Percentiles rank a stretch among this genome's conserved stretches.
phyloP scores from a whole-genome alignment of 2,888 invertebrate genomes.

The Cryptophagus acutangulus region DNA sequence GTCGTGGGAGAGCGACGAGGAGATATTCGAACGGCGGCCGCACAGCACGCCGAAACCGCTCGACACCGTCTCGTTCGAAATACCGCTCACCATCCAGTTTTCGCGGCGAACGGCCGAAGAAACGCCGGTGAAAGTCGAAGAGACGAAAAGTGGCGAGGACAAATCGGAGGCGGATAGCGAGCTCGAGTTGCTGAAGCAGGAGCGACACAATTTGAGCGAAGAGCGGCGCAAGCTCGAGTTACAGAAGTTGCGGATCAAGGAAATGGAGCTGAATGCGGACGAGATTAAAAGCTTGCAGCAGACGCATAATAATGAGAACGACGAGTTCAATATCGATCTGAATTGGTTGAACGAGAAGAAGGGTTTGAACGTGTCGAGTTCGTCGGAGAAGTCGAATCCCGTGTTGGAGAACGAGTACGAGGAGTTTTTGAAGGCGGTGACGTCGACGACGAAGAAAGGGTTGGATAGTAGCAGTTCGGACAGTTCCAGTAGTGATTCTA shows the following conservation, averaged over 20 bases:
- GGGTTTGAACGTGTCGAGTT: slow-evolving; percentile 7
- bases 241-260: slow-evolving; percentile 25
- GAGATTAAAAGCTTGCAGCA: too few relatives aligned
- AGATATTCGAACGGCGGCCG: slow-evolving; percentile 24
- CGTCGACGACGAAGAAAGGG: slow-evolving; percentile 33
- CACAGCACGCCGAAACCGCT: neutral
- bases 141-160: neutral
- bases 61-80: slow-evolving; percentile 24
- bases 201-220: slow-evolving; percentile 21
- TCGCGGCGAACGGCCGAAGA: slow-evolving; percentile 19
- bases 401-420: slow-evolving; percentile 51
- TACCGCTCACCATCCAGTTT: slow-evolving; percentile 33
- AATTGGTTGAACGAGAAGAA: slow-evolving; percentile 9
- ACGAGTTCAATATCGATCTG: neutral
- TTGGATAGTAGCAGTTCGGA: slow-evolving; percentile 6
- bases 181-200: slow-evolving; percentile 20
- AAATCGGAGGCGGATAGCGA: slow-evolving; percentile 20
- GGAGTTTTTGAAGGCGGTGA: slow-evolving; percentile 56
- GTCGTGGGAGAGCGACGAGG: slow-evolving; percentile 40
- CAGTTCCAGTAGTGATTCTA: slow-evolving; percentile 10
- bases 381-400: slow-evolving; percentile 18
- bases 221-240: slow-evolving; percentile 24
- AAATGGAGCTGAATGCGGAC: slow-evolving; percentile 21
- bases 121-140: neutral
- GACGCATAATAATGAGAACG: slow-evolving; percentile 10